phyloP scores from a whole-genome alignment of 2,888 invertebrate genomes.

The Lissonota sp. region DNA sequence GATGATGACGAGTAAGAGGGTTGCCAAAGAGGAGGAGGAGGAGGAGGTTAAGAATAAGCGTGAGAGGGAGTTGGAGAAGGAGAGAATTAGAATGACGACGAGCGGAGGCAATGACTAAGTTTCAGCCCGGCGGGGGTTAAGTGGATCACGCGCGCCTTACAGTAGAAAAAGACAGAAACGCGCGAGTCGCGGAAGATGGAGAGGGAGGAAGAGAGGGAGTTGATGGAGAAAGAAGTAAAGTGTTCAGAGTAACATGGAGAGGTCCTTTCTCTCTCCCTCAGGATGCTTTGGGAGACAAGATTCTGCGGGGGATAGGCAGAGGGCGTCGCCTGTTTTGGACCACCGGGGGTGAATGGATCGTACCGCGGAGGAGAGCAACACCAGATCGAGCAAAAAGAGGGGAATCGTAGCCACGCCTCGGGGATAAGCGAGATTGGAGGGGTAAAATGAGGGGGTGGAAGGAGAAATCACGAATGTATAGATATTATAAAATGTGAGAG shows the following conservation, averaged over 20 bases:
- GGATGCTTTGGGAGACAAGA: constrained; percentile 22
- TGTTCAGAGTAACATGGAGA: constrained; percentile 3
- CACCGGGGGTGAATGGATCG: constrained; percentile 39
- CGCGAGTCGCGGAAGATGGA: constrained; percentile 27
- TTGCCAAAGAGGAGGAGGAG: constrained; percentile 57
- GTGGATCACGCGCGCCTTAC: constrained; percentile 69
- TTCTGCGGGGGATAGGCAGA: constrained; percentile 50
- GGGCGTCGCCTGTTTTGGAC: constrained; percentile 66
- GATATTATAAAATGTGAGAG: constrained; percentile 6
- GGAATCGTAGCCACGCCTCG: constrained; percentile 61
- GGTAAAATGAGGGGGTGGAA: constrained; percentile 42
- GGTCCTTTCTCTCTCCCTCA: constrained; percentile 5
- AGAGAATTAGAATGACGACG: constrained; percentile 62
- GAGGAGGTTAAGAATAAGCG: constrained; percentile 80
- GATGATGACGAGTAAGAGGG: constrained; percentile 20
- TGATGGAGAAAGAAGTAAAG: constrained; percentile 7
- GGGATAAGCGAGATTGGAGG: constrained; percentile 26
- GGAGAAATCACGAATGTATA: background rate
- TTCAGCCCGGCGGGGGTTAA: constrained; percentile 75
- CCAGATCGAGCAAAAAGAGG: constrained; percentile 30
- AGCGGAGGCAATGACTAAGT: constrained; percentile 70
- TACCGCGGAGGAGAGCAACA: constrained; percentile 15
- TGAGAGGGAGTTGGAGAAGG: constrained; percentile 45
- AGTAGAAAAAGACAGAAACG: constrained; percentile 68
- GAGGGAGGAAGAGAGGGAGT: background rate